Conservation (phyloP, 1,140 invertebrate species). For the Bombus sibiricus region DNA sequence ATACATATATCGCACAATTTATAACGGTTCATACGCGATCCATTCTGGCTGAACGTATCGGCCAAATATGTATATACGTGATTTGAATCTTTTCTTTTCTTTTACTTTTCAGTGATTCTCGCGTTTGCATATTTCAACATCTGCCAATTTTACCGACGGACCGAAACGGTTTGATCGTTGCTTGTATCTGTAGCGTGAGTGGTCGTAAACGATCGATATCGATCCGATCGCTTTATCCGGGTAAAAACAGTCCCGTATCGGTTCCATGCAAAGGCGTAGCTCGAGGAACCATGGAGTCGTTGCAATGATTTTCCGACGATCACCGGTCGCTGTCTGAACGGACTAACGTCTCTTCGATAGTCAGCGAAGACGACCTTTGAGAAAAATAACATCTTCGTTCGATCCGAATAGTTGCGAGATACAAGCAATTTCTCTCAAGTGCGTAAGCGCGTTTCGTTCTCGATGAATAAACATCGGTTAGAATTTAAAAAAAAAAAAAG, state of each 20-base stretch:
- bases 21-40: not conserved
- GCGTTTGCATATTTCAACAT: no score
- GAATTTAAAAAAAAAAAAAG: not conserved
- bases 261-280: not conserved
- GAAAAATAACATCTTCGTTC: not conserved
- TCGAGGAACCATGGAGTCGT: not conserved
- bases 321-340: not conserved
- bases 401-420: no score
- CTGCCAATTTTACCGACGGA: not conserved
- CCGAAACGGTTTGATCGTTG: not conserved
- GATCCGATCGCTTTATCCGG: constrained; percentile 16
- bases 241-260: not conserved
- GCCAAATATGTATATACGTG: no score
- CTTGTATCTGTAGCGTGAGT: not conserved
- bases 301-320: not conserved
- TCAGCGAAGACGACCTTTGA: not conserved
- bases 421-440: no score
- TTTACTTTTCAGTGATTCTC: no score
- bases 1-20: not conserved
- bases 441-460: no score
- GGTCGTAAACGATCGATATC: not conserved
- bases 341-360: not conserved
- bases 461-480: no score
- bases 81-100: no score
- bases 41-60: not conserved